Percentiles rank a stretch among this genome's conserved stretches.
These are phyloP conservation scores for Pediacus dermestoides DNA, from an alignment of 2,888 invertebrate species.

Conservation along the genomic window DNA sequence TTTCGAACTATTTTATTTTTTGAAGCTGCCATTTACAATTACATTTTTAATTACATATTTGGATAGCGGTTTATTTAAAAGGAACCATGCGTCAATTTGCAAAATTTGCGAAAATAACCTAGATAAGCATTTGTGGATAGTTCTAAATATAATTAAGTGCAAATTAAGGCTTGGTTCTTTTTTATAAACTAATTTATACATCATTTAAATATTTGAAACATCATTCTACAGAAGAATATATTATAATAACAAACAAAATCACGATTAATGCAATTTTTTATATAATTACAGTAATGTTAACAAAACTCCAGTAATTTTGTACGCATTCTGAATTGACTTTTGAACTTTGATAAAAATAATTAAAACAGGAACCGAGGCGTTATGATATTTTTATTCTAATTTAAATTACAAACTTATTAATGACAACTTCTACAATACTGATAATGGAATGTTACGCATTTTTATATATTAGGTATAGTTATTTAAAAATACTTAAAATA, in stretches of 20 bases:
- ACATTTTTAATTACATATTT: not conserved
- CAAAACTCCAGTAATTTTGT: slow-evolving; percentile 8
- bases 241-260: slow-evolving; percentile 9
- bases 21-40: slow-evolving; percentile 35
- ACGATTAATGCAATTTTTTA: slow-evolving; percentile 4
- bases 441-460: slow-evolving; percentile 41
- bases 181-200: too few species aligned
- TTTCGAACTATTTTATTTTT: slow-evolving; percentile 19
- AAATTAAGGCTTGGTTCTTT: too few species aligned
- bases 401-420: too few species aligned
- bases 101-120: too few species aligned
- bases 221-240: slow-evolving; percentile 2
- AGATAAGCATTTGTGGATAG: too few species aligned
- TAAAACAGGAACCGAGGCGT: slow-evolving; percentile 21
- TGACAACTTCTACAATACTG: slow-evolving; percentile 46
- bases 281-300: slow-evolving; percentile 10
- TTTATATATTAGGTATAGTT: slow-evolving; percentile 14
- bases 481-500: slow-evolving; percentile 16
- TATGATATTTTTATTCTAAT: too few species aligned
- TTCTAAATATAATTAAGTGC: slow-evolving; percentile 5
- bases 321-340: slow-evolving; percentile 15
- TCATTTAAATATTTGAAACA: too few species aligned
- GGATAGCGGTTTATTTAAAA: too few species aligned
- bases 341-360: too few species aligned
- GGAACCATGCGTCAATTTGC: too few species aligned